Evolutionary conservation across 2,888 invertebrate species (phyloP).

Genomic region (Synergus japonicus): DNA sequence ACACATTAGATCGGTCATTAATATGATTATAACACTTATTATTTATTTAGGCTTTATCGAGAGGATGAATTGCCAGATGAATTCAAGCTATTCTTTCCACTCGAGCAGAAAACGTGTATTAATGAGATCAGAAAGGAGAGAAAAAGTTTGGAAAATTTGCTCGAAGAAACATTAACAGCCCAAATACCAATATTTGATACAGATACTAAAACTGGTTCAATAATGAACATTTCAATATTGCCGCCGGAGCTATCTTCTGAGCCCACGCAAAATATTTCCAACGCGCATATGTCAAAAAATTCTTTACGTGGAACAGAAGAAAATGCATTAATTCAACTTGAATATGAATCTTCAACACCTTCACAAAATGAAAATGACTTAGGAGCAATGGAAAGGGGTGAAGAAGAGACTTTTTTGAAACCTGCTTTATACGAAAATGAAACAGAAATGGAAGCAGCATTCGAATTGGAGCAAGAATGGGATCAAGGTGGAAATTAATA

Average conservation of each 20-base stretch:
- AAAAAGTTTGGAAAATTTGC: neutral
- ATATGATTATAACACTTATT: too few relatives aligned
- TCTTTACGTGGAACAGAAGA: neutral
- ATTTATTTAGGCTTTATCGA: conserved; percentile 85
- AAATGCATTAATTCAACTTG: conserved; percentile 25
- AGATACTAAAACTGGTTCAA: neutral
- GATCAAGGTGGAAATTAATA: conserved; percentile 42
- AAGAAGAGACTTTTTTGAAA: conserved; percentile 30
- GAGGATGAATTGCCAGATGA: conserved; percentile 97
- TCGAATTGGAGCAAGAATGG: conserved; percentile 46
- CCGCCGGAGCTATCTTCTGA: neutral
- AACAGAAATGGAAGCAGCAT: conserved; percentile 45
- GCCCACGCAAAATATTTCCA: neutral
- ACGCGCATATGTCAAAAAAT: neutral
- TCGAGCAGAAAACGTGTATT: conserved; percentile 78
- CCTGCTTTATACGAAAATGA: conserved; percentile 44
- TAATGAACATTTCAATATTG: neutral
- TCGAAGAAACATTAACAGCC: neutral
- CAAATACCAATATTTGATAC: neutral
- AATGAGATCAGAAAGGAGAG: neutral
- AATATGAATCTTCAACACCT: conserved; percentile 28
- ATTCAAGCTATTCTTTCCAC: conserved; percentile 96
- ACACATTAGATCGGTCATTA: neutral
- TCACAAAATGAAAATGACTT: conserved; percentile 35
- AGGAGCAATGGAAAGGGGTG: conserved; percentile 37